Evolutionary conservation across 1,140 invertebrate genomes (phyloP).

Genomic region (Pseudomyrmex dendroicus): DNA sequence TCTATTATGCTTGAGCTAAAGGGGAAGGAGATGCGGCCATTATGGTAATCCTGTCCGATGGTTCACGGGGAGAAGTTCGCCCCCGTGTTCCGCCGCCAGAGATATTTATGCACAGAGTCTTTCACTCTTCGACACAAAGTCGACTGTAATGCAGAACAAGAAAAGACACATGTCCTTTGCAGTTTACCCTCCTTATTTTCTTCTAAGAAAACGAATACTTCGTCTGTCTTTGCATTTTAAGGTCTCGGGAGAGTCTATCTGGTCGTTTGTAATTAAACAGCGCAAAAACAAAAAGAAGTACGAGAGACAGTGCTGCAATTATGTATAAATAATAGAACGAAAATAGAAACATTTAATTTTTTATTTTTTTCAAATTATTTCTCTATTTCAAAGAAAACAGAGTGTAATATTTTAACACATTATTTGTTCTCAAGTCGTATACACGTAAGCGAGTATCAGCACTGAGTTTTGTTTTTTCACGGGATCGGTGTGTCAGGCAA

Average conservation of each 20-base stretch:
- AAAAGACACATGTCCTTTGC: conserved; percentile 45
- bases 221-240: conserved; percentile 28
- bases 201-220: conserved; percentile 41
- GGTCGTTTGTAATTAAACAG: conserved; percentile 5
- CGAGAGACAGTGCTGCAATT: not conserved
- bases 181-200: conserved; percentile 24
- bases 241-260: not conserved
- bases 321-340: not conserved
- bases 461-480: not conserved
- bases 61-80: conserved; percentile 47
- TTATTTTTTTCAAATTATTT: not conserved
- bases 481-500: not conserved
- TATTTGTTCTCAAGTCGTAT: too few relatives aligned
- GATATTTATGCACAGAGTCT: conserved; percentile 59
- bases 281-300: not conserved
- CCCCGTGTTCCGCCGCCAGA: conserved; percentile 13
- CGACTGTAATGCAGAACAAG: conserved; percentile 41
- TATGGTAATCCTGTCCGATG: conserved; percentile 56
- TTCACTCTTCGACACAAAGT: conserved; percentile 39
- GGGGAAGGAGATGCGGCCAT: conserved; percentile 57
- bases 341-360: not conserved
- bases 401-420: too few relatives aligned
- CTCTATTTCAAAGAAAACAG: not conserved
- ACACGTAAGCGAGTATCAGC: too few relatives aligned
- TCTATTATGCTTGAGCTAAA: conserved; percentile 58